These are phyloP conservation scores for Vesta saturnalis DNA, from an alignment of 2,888 invertebrate species.

Conservation along the genomic window DNA sequence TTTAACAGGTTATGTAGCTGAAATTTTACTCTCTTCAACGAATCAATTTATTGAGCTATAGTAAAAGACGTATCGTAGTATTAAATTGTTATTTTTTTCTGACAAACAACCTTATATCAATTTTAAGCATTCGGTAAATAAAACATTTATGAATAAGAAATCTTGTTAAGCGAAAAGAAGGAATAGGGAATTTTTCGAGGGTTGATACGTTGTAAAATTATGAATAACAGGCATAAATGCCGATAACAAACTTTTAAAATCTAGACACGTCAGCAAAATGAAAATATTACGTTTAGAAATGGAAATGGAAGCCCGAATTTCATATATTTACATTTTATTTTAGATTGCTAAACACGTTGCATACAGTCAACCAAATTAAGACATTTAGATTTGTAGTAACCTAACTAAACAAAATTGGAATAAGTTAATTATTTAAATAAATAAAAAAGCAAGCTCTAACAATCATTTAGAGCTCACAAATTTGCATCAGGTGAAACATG, in stretches of 20 bases:
- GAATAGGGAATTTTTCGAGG: too few species aligned
- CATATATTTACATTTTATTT: constrained; percentile 8
- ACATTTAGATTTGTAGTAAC: background rate
- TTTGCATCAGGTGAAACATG: too few species aligned
- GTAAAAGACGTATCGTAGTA: constrained; percentile 7
- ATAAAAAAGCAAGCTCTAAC: background rate
- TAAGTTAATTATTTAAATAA: background rate
- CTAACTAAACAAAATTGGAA: background rate
- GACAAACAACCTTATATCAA: background rate
- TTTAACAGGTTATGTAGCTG: constrained; percentile 25
- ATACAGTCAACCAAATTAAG: background rate
- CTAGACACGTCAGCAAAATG: background rate
- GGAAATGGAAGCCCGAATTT: constrained; percentile 10
- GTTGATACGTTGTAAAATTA: too few species aligned
- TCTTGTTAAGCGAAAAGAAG: background rate
- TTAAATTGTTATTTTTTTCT: background rate
- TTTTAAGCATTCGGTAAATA: background rate
- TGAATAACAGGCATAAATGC: constrained; percentile 1
- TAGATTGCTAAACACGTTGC: background rate
- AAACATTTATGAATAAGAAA: background rate
- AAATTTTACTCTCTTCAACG: constrained; percentile 30
- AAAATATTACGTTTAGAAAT: constrained; percentile 1
- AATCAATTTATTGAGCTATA: constrained; percentile 27
- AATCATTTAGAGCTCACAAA: too few species aligned
- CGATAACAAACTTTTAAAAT: background rate